Evolutionary conservation across 1,140 invertebrate species (phyloP).

Genomic region (Caenorhabditis latens): DNA sequence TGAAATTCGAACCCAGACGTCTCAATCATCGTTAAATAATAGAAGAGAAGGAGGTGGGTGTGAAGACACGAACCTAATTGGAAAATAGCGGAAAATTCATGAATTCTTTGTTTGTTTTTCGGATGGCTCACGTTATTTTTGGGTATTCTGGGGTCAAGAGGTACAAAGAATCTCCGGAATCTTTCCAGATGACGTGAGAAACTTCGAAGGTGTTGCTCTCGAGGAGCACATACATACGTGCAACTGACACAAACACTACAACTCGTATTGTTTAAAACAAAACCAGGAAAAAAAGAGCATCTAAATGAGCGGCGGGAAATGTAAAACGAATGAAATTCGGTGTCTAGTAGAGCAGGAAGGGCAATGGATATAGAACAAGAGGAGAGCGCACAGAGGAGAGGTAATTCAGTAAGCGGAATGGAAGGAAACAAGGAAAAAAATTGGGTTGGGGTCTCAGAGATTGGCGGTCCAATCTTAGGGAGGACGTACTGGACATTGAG

Average conservation of each 20-base stretch:
- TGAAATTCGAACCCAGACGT: too few species aligned
- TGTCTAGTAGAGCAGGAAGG: not conserved
- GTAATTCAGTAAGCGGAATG: slow-evolving; percentile 27
- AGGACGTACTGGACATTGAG: slow-evolving; percentile 24
- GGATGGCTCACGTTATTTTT: not conserved
- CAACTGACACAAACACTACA: slow-evolving; percentile 14
- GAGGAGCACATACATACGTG: not conserved
- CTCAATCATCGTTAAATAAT: not conserved
- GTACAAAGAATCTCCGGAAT: not conserved
- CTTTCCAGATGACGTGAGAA: not conserved
- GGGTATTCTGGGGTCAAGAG: too few species aligned
- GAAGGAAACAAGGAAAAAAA: slow-evolving; percentile 3
- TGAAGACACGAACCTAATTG: not conserved
- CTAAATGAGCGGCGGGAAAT: not conserved
- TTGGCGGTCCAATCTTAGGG: slow-evolving; percentile 25
- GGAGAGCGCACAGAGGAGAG: not conserved
- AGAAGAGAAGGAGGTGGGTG: not conserved
- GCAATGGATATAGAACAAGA: slow-evolving; percentile 39
- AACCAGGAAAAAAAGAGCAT: not conserved
- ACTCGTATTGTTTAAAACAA: not conserved
- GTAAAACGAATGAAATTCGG: not conserved
- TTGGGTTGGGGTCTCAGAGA: slow-evolving; percentile 10
- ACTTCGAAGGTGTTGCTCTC: too few species aligned
- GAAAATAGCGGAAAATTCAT: not conserved
- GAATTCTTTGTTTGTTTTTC: not conserved